Evolutionary conservation across 2,888 invertebrate genomes (phyloP), one percentile per base, ranked within the genome.

Genomic region (Andrena fulva): DNA sequence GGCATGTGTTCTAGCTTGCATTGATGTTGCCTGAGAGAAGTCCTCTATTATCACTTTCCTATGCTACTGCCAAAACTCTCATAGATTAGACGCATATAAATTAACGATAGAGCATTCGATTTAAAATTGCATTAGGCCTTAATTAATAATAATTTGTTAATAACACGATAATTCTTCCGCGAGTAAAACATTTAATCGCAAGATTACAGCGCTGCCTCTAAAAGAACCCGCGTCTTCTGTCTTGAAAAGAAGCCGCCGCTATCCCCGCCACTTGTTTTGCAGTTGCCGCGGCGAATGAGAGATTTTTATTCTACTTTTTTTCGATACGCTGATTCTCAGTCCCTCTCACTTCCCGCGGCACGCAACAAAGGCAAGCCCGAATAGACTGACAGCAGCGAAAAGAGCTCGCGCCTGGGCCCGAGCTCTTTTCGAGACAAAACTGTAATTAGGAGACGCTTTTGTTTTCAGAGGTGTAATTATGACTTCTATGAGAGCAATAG

Each of bases 21-120:
- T 93, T 92, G 92, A 92, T 93, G 93, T 93, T 93, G 93, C 92
- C 91, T 91, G 88, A 87, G 85, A 88, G 79, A 88, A 85, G 67
- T 80, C 73, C 85, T 80, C 72, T 79, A 79, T 78, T 54, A 85
- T 85, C 71, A 82, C 78, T 82, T 80, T 77, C 52, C 78, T 82
- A 68, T 68, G 78, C 77, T 80, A 74, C 56, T 73, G 77, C 74
- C 31, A 77, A 66, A 63, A 81, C 10, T 78, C 64, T 85, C 33
- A 68, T 86, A 56, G 54, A 70, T 66, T 82, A 77, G 52, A 67
- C 27, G 50, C 72, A 60, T 62, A 73, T 29, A 62, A 52, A 77
- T 82, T 83, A 82, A 75, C 63, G 24, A 42, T 62, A 64, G 27
- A 68, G 33, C 50, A 27, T 80, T 69, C 56, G 68, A 80, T 29